These are phyloP conservation scores for Portevinia maculata DNA, from an alignment of 2,888 invertebrate genomes.

Conservation along the genomic window DNA sequence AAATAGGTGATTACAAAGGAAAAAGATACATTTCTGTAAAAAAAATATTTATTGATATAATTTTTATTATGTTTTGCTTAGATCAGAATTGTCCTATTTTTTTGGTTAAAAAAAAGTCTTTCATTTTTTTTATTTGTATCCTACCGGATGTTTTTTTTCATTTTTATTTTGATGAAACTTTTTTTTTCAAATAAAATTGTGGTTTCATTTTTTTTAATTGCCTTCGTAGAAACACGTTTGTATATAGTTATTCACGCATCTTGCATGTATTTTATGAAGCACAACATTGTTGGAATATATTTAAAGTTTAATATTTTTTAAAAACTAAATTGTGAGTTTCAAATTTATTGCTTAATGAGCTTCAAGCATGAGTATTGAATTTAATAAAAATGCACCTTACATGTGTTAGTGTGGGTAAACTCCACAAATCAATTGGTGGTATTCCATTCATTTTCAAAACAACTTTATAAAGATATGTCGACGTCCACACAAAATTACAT, in stretches of 20 bases:
- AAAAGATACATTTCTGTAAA: conserved; percentile 43
- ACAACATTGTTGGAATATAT: conserved; percentile 18
- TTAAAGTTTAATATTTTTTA: too few relatives aligned
- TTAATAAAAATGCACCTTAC: not conserved
- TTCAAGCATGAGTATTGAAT: too few relatives aligned
- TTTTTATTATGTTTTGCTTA: conserved; percentile 62
- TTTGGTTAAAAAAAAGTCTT: conserved; percentile 32
- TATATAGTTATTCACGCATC: conserved; percentile 39
- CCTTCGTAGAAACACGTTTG: conserved; percentile 15
- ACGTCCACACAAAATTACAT: too few relatives aligned
- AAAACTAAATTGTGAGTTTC: too few relatives aligned
- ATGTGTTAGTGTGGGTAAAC: not conserved
- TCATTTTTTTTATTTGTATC: conserved; percentile 27
- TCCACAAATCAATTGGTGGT: too few relatives aligned
- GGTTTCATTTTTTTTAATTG: conserved; percentile 11
- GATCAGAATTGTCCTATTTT: conserved; percentile 38
- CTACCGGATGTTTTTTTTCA: conserved; percentile 45
- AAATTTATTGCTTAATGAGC: not conserved
- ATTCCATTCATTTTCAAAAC: too few relatives aligned
- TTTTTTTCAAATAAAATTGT: conserved; percentile 27
- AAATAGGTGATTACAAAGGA: conserved; percentile 71
- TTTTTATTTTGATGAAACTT: conserved; percentile 7
- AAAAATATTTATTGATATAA: conserved; percentile 41
- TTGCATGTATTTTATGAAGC: conserved; percentile 49
- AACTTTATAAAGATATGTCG: too few relatives aligned